Evolutionary conservation across 2,113 vertebrate species (phyloP).

Genomic region (Pao palembangensis): DNA sequence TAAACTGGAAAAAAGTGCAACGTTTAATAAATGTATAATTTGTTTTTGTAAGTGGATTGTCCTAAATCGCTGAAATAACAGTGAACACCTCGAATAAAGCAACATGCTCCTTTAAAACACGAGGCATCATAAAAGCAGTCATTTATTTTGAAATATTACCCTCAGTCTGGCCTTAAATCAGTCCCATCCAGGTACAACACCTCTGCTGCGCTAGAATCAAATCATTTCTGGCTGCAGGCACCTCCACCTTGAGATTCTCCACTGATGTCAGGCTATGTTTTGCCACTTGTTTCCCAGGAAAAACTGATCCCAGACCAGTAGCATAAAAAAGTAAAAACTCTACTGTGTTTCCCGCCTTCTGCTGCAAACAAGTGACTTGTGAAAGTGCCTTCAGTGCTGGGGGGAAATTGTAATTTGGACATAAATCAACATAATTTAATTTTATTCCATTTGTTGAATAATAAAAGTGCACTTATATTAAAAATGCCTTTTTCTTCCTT

Average conservation of each 20-base stretch:
- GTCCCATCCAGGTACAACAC: background rate
- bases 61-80: constrained; percentile 16
- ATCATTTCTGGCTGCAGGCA: too few species aligned
- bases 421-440: constrained; percentile 13
- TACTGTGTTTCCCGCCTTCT: background rate
- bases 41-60: background rate
- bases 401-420: constrained; percentile 18
- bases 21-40: background rate
- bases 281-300: background rate
- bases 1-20: constrained; percentile 4
- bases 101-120: constrained; percentile 4
- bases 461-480: constrained; percentile 47
- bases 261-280: background rate
- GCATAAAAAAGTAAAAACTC: too few species aligned
- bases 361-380: background rate
- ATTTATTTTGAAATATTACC: constrained; percentile 6
- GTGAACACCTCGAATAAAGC: constrained; percentile 9
- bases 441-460: constrained; percentile 40
- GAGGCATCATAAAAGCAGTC: background rate
- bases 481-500: too few species aligned
- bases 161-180: background rate
- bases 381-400: constrained; percentile 49
- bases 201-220: too few species aligned
- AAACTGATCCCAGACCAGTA: background rate
- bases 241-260: background rate